phyloP scores from a whole-genome alignment of 2,888 invertebrate species.

The Synanthedon myopaeformis region DNA sequence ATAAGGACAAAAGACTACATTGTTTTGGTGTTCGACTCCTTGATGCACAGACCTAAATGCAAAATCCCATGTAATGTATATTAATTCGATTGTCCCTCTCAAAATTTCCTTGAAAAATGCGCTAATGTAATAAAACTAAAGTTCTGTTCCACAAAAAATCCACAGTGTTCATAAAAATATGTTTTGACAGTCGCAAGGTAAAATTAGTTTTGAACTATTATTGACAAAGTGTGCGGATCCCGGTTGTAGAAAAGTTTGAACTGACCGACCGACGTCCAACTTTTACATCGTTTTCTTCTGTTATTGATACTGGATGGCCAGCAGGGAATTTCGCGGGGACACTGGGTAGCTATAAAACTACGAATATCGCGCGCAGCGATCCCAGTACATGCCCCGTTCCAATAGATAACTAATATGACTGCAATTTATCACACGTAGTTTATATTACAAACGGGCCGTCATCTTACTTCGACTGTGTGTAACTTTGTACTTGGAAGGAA shows the following conservation, averaged over 20 bases:
- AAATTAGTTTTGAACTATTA: conserved; percentile 55
- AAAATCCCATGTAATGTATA: no score
- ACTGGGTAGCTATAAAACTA: conserved; percentile 24
- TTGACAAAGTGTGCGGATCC: conserved; percentile 43
- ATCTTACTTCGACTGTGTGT: conserved; percentile 36
- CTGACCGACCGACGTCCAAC: conserved; percentile 38
- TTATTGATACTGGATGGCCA: conserved; percentile 46
- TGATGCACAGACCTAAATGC: no score
- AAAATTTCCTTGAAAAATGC: no score
- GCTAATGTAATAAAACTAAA: no score
- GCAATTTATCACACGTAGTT: conserved; percentile 36
- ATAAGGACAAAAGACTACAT: no score
- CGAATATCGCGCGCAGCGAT: conserved; percentile 35
- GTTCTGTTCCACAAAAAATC: neutral
- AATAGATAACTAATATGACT: conserved; percentile 45
- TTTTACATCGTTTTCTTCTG: conserved; percentile 37
- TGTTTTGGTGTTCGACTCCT: no score
- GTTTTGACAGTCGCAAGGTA: conserved; percentile 36
- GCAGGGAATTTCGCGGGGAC: conserved; percentile 13
- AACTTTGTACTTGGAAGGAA: conserved; percentile 26
- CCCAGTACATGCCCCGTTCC: conserved; percentile 28
- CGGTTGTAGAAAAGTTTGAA: conserved; percentile 42
- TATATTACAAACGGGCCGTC: conserved; percentile 30
- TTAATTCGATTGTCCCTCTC: no score
- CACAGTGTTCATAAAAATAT: conserved; percentile 37